Base-by-base conservation (phyloP, 1,140 invertebrate genomes). In the Drosophila kurseongensis region DNA sequence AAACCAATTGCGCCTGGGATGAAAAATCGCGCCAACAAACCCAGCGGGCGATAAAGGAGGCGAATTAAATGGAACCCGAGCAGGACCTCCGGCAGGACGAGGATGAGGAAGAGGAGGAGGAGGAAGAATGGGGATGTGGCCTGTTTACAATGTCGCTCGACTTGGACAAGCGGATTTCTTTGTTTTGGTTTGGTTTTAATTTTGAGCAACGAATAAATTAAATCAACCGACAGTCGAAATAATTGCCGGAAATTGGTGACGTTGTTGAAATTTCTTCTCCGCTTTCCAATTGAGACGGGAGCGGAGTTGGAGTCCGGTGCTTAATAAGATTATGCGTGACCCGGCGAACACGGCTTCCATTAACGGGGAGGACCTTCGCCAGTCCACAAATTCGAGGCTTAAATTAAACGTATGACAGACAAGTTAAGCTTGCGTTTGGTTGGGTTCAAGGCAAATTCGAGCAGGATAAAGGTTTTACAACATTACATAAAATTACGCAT, bases 201-300 rank as follows among this genome's bases (percentile, higher is more conserved):
- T 89, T 90, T 85, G 74, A 90, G 77, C 74, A 80, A 80, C 84
- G 77, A 85, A 89, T 90, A 88, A 88, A 88, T 88, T 88, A 88
- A 88, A 88, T 88, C 84, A 86, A 89, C 84, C 84, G 80, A 89
- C 84, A 88, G 80, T 80, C 59, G 42, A 84, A 88, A 88, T 88
- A 88, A 88, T 88, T 88, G 85, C 76, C 84, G 84, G 83, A 83
- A 89, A 88, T 88, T 88, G 82, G 61, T 69, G 83, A 83, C 82
- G 63, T 69, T 68, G 81, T 67, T 79, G 60, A 77, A 68, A 80
- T 75, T 78, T 54, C 50, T 60, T 66, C 52, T 59, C 41, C 48
- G 55, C 8, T 45, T 56, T 47, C 27, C 44, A 55, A 67, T 55
- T 44, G 38, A 40, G 52, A 32, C 7, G 35, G 12, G n/a, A 7